Percentiles rank a stretch among this genome's conserved stretches.
phyloP scores from a whole-genome alignment of 2,113 vertebrate species.

The Spilogale gracilis region DNA sequence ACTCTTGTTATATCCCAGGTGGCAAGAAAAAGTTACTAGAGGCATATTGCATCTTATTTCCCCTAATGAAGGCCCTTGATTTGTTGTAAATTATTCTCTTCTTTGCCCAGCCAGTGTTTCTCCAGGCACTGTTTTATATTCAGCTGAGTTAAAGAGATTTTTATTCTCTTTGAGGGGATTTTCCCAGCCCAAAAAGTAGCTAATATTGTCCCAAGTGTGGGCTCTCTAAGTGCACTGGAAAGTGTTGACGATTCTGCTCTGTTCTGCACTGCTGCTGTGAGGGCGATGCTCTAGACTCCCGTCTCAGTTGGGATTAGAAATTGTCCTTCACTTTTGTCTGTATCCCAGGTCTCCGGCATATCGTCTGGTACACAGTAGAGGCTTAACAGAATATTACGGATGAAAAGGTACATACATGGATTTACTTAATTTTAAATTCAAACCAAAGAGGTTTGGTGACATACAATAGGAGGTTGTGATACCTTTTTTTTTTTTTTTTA shows the following conservation, averaged over 20 bases:
- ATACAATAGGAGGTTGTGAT: neutral
- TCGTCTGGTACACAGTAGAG: neutral
- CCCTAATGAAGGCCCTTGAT: neutral
- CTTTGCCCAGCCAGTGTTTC: neutral
- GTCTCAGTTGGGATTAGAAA: neutral
- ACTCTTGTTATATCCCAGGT: neutral
- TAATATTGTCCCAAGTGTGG: neutral
- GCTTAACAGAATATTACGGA: neutral
- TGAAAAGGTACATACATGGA: neutral
- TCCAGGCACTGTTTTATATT: neutral
- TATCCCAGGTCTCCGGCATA: neutral
- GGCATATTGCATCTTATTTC: accelerated
- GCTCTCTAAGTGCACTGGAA: neutral
- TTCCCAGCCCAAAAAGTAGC: neutral
- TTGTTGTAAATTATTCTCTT: neutral
- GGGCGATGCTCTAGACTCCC: accelerated
- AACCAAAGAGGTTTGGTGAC: neutral
- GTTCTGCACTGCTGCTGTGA: neutral
- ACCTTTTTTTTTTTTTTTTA: neutral
- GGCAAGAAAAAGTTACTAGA: neutral
- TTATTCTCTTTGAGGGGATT: neutral
- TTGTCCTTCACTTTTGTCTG: neutral
- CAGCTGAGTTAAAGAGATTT: neutral
- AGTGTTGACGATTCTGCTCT: neutral
- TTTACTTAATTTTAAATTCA: neutral